phyloP scores from a whole-genome alignment of 2,797 vertebrate genomes.

The Pantherophis alleghaniensis region DNA sequence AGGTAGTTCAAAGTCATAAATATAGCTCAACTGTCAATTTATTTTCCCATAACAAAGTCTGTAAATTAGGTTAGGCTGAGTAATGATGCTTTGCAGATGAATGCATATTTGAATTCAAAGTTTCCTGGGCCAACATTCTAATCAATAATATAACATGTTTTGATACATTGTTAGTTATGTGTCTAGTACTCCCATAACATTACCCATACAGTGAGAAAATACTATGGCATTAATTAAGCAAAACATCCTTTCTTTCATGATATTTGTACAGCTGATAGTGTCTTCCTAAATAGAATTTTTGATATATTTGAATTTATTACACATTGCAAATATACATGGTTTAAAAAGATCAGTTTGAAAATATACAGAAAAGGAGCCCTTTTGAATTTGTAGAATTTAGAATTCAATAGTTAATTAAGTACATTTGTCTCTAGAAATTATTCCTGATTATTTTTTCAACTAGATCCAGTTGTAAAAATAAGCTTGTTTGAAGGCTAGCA shows the following conservation, averaged over 20 bases:
- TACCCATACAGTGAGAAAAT: not conserved
- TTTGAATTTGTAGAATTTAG: not conserved
- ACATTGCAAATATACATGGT: not conserved
- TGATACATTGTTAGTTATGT: not conserved
- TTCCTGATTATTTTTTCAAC: not conserved
- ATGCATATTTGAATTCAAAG: not conserved
- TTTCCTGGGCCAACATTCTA: not conserved
- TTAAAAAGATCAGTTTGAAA: not conserved
- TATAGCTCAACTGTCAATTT: not conserved
- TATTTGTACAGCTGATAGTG: not conserved
- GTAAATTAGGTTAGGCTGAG: not conserved
- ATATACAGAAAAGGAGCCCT: not conserved
- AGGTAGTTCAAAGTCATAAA: not conserved
- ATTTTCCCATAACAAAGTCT: not conserved
- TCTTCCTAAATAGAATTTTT: not conserved
- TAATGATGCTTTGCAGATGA: not conserved
- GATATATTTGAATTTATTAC: not conserved
- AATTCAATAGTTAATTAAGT: not conserved
- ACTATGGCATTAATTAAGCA: not conserved
- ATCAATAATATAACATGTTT: not conserved
- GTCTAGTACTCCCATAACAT: not conserved
- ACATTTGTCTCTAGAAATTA: not conserved
- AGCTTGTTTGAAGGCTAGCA: not conserved
- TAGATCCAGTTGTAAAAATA: not conserved
- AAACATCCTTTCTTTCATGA: not conserved